phyloP scores from a whole-genome alignment of 2,113 vertebrate species.

The Nycticebus coucang region DNA sequence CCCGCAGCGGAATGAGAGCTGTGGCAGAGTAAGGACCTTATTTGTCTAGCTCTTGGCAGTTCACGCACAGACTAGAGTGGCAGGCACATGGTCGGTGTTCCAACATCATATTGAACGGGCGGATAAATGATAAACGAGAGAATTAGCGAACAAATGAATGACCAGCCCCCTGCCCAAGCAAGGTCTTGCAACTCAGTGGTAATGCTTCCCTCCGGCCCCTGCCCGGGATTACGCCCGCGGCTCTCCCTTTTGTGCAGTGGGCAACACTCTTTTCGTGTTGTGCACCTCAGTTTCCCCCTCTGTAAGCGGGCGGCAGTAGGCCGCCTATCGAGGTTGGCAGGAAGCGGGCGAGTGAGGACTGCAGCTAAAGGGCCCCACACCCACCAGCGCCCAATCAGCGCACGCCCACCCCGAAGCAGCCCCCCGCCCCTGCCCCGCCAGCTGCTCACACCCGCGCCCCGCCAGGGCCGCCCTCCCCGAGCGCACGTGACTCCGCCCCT shows the following conservation, averaged over 20 bases:
- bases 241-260: too few relatives aligned
- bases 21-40: not conserved
- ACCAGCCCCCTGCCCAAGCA: not conserved
- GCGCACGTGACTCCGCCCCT: constrained; percentile 61
- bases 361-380: not conserved
- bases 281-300: constrained; percentile 38
- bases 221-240: not conserved
- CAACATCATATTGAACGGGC: not conserved
- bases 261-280: not conserved
- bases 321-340: fast-evolving
- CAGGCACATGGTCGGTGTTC: not conserved
- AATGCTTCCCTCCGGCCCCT: not conserved
- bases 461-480: not conserved
- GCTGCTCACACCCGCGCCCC: not conserved
- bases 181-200: not conserved
- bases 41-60: not conserved
- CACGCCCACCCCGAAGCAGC: not conserved
- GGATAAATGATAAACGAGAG: not conserved
- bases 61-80: fast-evolving
- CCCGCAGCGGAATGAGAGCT: not conserved
- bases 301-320: not conserved
- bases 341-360: not conserved
- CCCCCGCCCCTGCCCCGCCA: not conserved
- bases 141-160: not conserved
- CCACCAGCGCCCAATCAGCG: not conserved